Percentiles rank a stretch among this genome's conserved stretches.
Evolutionary conservation across 2,797 vertebrate genomes (phyloP).

Genomic region (Xerus rutilus): DNA sequence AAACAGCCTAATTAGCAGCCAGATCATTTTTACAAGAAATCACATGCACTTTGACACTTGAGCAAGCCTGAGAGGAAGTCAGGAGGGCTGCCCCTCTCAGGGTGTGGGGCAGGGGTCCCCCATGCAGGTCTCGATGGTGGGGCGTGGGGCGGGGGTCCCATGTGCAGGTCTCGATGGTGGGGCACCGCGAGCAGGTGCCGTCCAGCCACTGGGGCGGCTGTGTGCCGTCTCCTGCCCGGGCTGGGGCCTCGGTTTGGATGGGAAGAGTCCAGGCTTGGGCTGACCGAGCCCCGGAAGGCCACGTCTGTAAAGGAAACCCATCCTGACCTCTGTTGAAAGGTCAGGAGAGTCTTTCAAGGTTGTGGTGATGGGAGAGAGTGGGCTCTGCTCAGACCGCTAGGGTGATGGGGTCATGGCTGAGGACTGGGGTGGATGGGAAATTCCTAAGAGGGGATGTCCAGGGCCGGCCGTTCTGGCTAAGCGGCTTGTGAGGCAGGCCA

Average conservation of each 20-base stretch:
- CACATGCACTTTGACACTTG: constrained; percentile 87
- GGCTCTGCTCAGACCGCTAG: neutral
- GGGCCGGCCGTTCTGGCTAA: neutral
- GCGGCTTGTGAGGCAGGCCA: neutral
- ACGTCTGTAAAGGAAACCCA: neutral
- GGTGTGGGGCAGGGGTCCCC: neutral
- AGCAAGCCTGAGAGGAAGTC: constrained; percentile 86
- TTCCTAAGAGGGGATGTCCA: neutral
- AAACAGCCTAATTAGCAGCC: constrained; percentile 94
- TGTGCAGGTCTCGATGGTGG: neutral
- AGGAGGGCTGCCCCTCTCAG: constrained; percentile 18
- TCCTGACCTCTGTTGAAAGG: neutral
- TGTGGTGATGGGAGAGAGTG: rapidly evolving
- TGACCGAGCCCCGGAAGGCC: neutral
- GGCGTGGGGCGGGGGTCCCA: neutral
- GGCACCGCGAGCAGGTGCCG: rapidly evolving
- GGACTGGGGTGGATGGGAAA: neutral
- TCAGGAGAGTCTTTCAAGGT: neutral
- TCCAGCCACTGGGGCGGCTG: too few relatives aligned
- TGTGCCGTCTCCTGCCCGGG: neutral
- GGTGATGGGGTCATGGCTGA: too few relatives aligned
- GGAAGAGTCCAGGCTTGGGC: neutral
- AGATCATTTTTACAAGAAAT: constrained; percentile 93
- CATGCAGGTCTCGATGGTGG: neutral
- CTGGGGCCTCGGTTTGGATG: neutral